Evolutionary conservation across 2,888 invertebrate species (phyloP), one percentile per base, ranked within the genome.

Genomic region (Chloroclystis v-ata): DNA sequence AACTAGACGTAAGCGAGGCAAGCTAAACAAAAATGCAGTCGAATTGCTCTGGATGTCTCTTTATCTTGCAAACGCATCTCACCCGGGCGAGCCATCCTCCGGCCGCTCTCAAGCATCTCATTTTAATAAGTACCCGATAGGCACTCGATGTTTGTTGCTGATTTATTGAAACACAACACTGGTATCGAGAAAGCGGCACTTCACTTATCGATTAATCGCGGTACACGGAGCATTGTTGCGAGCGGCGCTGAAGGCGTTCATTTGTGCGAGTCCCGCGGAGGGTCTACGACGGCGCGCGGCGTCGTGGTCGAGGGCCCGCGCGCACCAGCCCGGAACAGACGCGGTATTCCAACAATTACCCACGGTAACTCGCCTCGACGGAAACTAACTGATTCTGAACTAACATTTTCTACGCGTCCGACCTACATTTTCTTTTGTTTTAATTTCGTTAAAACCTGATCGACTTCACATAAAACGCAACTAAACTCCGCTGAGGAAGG

Each of bases 21-120:
- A 81, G 75, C 76, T 68, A 80, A 77, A 78, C 66, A 35, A 75
- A 75, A 78, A 75, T 71, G 66, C 74, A 77, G 62, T 52, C 60
- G 66, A 70, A 83, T 84, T 66, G 67, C 61, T 66, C 65, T 65
- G 76, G 74, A 73, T 76, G 77, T 77, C 67, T 63, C 59, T 67
- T 67, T 78, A 82, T 83, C 81, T 70, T 61, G 69, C 65, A 67
- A 64, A 75, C 66, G 69, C 63, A 80, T 84, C 86, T 84, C 79
- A 87, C 87, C 85, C 87, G 83, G 63, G 86, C 78, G 60, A 86
- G 77, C 87, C 86, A 87, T 80, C 83, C 86, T 78, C 87, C 80
- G 52, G 87, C 85, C 58, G 78, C 77, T 81, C 80, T 84, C 75
- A 87, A 82, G 67, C 86, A 86, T 83, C 85, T 83, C 86, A 87